phyloP scores from a whole-genome alignment of 2,888 invertebrate species.

The Spilarctia lutea region DNA sequence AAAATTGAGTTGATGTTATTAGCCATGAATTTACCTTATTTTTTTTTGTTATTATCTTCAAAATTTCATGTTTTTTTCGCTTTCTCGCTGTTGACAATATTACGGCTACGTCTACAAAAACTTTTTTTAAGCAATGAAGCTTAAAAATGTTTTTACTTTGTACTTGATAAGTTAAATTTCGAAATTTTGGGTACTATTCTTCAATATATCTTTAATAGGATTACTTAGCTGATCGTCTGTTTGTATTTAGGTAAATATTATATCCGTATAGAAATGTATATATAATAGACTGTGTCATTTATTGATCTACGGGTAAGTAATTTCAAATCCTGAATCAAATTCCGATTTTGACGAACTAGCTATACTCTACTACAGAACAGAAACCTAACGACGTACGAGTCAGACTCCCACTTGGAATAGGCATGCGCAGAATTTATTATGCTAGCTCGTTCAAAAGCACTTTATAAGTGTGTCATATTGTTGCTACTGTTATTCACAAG shows the following conservation, averaged over 20 bases:
- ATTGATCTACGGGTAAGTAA: neutral
- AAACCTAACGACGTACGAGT: neutral
- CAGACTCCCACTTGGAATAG: neutral
- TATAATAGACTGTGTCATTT: no score
- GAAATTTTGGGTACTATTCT: neutral
- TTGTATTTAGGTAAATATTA: neutral
- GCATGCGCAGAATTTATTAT: neutral
- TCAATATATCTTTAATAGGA: neutral
- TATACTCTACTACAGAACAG: neutral
- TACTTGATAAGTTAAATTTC: neutral
- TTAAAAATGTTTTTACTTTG: neutral
- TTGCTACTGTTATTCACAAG: conserved; percentile 6
- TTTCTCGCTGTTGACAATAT: neutral
- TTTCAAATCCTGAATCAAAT: no score
- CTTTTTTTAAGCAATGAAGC: neutral
- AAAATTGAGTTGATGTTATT: neutral
- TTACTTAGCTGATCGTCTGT: neutral
- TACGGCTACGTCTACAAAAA: neutral
- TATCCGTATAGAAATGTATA: no score
- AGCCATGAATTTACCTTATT: neutral
- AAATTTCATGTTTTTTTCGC: neutral
- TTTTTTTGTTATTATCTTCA: neutral
- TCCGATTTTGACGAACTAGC: neutral
- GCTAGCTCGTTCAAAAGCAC: neutral
- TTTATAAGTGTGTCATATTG: conserved; percentile 6